Conservation (phyloP, 1,140 invertebrate genomes). For the Zophobas morio region DNA sequence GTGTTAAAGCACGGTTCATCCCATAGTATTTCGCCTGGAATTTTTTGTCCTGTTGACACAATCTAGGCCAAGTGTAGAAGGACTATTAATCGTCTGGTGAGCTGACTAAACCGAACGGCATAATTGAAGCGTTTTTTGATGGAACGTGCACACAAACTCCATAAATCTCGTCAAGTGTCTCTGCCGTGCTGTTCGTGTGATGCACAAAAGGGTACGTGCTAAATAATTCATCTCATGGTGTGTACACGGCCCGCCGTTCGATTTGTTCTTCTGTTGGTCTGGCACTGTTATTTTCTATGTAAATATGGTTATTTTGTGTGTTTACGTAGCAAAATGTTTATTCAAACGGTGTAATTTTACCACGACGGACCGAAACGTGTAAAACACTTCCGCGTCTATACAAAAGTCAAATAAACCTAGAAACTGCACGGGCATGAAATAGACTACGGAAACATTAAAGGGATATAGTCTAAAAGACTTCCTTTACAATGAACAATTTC, state of each 20-base stretch:
- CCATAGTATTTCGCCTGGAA: too few species aligned
- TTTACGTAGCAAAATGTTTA: slow-evolving; percentile 30
- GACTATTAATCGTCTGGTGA: neutral
- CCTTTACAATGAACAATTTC: slow-evolving; percentile 37
- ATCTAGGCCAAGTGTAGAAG: too few species aligned
- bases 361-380: slow-evolving; percentile 24
- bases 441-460: slow-evolving; percentile 42
- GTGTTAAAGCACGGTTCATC: too few species aligned
- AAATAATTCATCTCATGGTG: slow-evolving; percentile 1
- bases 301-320: slow-evolving; percentile 28
- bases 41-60: too few species aligned
- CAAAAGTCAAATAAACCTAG: slow-evolving; percentile 39
- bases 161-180: neutral
- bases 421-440: slow-evolving; percentile 32
- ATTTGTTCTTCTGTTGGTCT: neutral
- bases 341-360: slow-evolving; percentile 32
- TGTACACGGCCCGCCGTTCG: neutral
- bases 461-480: slow-evolving; percentile 41
- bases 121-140: neutral
- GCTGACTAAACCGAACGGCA: neutral
- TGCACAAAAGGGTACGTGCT: neutral
- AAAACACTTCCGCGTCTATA: slow-evolving; percentile 40
- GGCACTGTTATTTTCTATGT: slow-evolving; percentile 1
- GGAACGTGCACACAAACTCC: neutral
- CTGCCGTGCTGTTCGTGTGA: neutral